Percentiles rank a stretch among this genome's conserved stretches.
phyloP scores from a whole-genome alignment of 1,140 invertebrate species.

The Aphaenogaster rudis region DNA sequence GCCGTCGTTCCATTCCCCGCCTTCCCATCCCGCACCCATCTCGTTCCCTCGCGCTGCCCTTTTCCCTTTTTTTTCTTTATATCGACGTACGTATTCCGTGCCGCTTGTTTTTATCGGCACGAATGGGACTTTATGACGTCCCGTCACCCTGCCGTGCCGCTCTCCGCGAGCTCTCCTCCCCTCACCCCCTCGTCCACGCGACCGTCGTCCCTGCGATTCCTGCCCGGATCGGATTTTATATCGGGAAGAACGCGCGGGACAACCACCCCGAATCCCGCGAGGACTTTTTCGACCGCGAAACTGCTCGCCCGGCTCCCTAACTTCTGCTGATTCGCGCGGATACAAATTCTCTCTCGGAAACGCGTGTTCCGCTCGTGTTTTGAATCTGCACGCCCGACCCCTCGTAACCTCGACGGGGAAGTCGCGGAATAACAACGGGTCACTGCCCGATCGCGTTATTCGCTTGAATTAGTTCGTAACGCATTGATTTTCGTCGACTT shows the following conservation, averaged over 20 bases:
- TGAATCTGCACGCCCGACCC: background rate
- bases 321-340: slow-evolving; percentile 38
- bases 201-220: background rate
- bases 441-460: slow-evolving; percentile 1
- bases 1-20: slow-evolving; percentile 13
- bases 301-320: slow-evolving; percentile 9
- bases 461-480: slow-evolving; percentile 11
- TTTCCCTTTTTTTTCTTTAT: slow-evolving; percentile 49
- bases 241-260: slow-evolving; percentile 16
- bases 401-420: background rate
- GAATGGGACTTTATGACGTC: slow-evolving; percentile 79
- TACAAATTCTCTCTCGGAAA: slow-evolving; percentile 58
- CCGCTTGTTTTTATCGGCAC: slow-evolving; percentile 79
- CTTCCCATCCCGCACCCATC: slow-evolving; percentile 23
- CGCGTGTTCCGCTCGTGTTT: slow-evolving; percentile 62
- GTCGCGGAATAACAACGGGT: slow-evolving; percentile 26
- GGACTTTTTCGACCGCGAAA: slow-evolving; percentile 49
- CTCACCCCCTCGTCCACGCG: background rate
- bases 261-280: slow-evolving; percentile 14
- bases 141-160: slow-evolving; percentile 66
- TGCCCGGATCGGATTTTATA: slow-evolving; percentile 48
- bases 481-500: background rate
- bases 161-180: slow-evolving; percentile 17
- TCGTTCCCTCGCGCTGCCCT: slow-evolving; percentile 11
- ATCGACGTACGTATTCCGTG: slow-evolving; percentile 71